Evolutionary conservation across 92 coral and sea anemone genomes (phyloP).

Genomic region (Porites cylindrica): DNA sequence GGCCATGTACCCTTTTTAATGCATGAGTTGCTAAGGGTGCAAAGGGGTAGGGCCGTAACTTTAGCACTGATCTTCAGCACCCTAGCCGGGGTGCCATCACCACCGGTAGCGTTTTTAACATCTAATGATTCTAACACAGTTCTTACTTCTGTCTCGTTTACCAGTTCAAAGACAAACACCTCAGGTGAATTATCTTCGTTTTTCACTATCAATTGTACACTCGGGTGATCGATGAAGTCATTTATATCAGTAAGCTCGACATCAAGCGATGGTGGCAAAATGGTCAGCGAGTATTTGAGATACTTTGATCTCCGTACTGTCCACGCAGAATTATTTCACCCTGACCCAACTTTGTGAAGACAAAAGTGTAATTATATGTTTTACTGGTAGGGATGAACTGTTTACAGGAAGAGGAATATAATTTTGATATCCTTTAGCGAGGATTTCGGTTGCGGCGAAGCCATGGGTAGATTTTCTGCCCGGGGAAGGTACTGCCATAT

Average conservation of each 20-base stretch:
- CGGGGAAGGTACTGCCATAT: no score
- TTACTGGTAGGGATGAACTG: no score
- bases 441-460: no score
- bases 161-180: conserved; percentile 8
- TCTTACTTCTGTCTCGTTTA: conserved; percentile 32
- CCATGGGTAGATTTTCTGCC: no score
- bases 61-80: conserved; percentile 50
- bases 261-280: no score
- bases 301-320: no score
- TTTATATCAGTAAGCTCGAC: not conserved
- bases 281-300: no score
- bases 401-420: no score
- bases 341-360: no score
- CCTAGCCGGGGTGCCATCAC: conserved; percentile 51
- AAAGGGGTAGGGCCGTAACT: conserved; percentile 32
- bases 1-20: conserved; percentile 35
- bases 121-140: conserved; percentile 28
- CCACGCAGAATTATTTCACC: no score
- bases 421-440: no score
- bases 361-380: no score
- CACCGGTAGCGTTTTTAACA: conserved; percentile 33
- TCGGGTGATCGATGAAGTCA: conserved; percentile 52
- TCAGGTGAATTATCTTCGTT: conserved; percentile 1
- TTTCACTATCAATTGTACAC: conserved; percentile 36
- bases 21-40: conserved; percentile 46